These are phyloP conservation scores for Aeoliscus strigatus DNA, from an alignment of 2,797 vertebrate genomes.

Conservation along the genomic window DNA sequence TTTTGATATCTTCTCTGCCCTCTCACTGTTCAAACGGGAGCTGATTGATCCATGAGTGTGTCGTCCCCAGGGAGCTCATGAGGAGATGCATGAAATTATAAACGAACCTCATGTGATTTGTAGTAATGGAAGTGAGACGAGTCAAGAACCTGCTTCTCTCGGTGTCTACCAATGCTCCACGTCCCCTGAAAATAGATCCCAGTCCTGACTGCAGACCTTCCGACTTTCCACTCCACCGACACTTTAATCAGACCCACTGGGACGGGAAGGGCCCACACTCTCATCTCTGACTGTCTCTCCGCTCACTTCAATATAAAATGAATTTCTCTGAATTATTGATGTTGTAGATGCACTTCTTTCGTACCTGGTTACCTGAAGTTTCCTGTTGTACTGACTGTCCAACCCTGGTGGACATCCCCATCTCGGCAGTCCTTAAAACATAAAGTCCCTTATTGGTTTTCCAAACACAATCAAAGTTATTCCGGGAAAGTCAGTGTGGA, in stretches of 20 bases:
- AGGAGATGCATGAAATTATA: no score
- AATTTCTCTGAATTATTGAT: slow-evolving; percentile 58
- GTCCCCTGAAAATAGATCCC: slow-evolving; percentile 48
- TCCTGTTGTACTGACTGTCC: slow-evolving; percentile 39
- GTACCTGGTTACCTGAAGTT: slow-evolving; percentile 24
- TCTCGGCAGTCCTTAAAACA: no score
- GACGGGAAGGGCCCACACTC: slow-evolving; percentile 42
- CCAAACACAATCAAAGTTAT: no score
- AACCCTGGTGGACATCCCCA: slow-evolving; percentile 53
- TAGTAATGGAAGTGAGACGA: no score
- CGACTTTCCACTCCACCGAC: slow-evolving; percentile 60
- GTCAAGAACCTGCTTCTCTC: slow-evolving; percentile 9
- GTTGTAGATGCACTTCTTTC: slow-evolving; percentile 47
- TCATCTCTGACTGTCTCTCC: slow-evolving; percentile 27
- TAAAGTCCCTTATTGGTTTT: no score
- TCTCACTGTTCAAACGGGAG: no score
- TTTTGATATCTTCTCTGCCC: no score
- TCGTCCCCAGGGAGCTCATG: no score
- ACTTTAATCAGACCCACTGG: slow-evolving; percentile 69
- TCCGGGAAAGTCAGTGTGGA: no score
- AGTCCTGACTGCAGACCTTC: slow-evolving; percentile 48
- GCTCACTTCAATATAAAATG: slow-evolving; percentile 26
- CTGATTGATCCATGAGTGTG: no score
- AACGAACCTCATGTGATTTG: not conserved
- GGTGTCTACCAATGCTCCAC: slow-evolving; percentile 29